Conservation (phyloP, 2,797 vertebrate species). For the Lycodopsis pacificus region DNA sequence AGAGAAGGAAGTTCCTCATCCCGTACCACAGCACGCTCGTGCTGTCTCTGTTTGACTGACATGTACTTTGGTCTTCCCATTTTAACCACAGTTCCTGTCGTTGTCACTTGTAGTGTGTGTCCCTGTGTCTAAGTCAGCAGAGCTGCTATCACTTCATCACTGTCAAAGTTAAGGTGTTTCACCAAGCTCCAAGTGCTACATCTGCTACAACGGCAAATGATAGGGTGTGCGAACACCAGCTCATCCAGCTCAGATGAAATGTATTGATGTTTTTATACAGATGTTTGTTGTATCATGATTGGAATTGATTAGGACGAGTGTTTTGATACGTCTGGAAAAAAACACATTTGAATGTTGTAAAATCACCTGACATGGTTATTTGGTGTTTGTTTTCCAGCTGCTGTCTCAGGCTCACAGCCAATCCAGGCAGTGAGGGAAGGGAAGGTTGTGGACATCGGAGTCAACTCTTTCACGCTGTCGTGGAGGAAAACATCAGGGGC, state of each 20-base stretch:
- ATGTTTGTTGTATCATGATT: not conserved
- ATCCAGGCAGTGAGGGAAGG: slow-evolving; percentile 83
- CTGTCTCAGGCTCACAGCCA: slow-evolving; percentile 76
- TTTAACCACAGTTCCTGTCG: slow-evolving; percentile 68
- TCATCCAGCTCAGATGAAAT: slow-evolving; percentile 1
- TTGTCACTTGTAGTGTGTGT: slow-evolving; percentile 58
- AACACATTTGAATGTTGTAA: not conserved
- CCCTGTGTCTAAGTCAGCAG: slow-evolving; percentile 52
- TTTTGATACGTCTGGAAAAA: not conserved
- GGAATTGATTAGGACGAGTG: not conserved
- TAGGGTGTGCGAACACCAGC: slow-evolving; percentile 4
- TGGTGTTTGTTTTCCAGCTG: slow-evolving; percentile 66
- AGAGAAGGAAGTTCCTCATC: slow-evolving; percentile 40
- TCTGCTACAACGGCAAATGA: slow-evolving; percentile 34
- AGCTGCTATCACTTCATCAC: slow-evolving; percentile 57
- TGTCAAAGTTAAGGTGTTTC: slow-evolving; percentile 27
- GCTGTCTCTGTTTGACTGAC: slow-evolving; percentile 68
- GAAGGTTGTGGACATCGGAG: slow-evolving; percentile 82
- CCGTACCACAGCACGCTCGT: slow-evolving; percentile 38
- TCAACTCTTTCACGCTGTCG: slow-evolving; percentile 83
- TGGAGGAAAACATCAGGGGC: slow-evolving; percentile 85
- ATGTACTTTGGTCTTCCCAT: slow-evolving; percentile 73
- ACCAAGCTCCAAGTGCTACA: not conserved
- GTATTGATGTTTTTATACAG: not conserved
- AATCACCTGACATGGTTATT: not conserved